Base-by-base conservation (phyloP, 2,888 invertebrate species). In the Lasioglossum marginatum region DNA sequence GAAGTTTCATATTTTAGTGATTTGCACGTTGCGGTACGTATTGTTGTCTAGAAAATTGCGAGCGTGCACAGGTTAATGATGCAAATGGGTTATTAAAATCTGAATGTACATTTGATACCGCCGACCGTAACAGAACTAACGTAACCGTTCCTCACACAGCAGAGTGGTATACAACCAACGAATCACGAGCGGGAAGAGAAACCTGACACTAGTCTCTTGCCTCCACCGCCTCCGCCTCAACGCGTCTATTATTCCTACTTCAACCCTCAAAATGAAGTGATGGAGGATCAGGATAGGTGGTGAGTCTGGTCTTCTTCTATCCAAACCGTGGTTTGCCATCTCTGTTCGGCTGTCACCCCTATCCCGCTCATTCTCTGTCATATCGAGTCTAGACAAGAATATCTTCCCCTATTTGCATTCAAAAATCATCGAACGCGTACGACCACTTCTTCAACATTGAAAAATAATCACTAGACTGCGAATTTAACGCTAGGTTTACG, bases 211-310 rank as follows among this genome's bases (percentile, higher is more conserved):
- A 90, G 93, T 82, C 88, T 94, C 81, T 93, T 94, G 80, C 94
- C 94, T 66, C 95, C 95, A 68, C 95, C 95, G 79, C 92, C 93
- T 70, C 93, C 93, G 83, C 92, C 92, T 83, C 94, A 94, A 66
- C 96, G 96, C 86, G 96, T 96, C 90, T 97, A 97, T 95, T 97
- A 97, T 95, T 97, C 97, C 68, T 97, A 97, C 95, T 97, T 97
- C 95, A 97, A 97, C 60, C 95, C 96, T 85, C 97, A 96, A 5
- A 97, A 97, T 70, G 97, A 97, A 92, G 96, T 96, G 83, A 96
- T 96, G 76, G 97, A 97, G 81, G 97, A 97, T 92, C 97, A 97
- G 93, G 96, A 96, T 93, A 96, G 96, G 96, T 96, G 96, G 96
- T 96, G 93, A 94, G 92, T 87, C 23, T 12, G 14, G 14, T 43